A percentile compares a stretch with the other conserved stretches of the same genome.
phyloP scores from a whole-genome alignment of 2,888 invertebrate species.

The Eilema griseolum region DNA sequence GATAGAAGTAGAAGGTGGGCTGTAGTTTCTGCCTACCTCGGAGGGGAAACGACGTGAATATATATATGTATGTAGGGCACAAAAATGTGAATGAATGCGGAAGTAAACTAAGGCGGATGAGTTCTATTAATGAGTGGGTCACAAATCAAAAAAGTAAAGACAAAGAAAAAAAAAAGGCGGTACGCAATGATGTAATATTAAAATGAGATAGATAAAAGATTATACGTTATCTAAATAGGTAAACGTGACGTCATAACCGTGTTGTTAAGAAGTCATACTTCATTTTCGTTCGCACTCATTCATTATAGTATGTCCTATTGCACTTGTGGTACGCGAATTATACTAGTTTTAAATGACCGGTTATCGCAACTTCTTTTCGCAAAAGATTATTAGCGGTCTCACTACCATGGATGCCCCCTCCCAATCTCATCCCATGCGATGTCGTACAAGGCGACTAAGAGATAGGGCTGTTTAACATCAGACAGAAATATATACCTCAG shows the following conservation, averaged over 20 bases:
- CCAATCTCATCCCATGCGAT: no score
- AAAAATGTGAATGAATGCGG: not conserved
- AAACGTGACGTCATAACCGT: not conserved
- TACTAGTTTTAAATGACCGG: not conserved
- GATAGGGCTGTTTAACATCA: no score
- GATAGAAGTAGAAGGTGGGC: no score
- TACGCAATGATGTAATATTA: not conserved
- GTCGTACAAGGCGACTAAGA: no score
- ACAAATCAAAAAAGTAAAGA: not conserved
- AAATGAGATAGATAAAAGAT: not conserved
- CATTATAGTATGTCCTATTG: not conserved
- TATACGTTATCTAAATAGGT: constrained; percentile 1
- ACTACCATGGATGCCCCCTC: no score
- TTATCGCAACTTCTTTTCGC: no score
- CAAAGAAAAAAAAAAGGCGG: not conserved
- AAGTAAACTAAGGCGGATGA: not conserved
- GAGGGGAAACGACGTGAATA: no score
- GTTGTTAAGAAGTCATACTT: not conserved
- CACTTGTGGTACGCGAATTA: not conserved
- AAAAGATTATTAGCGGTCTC: no score
- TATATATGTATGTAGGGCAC: no score
- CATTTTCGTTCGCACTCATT: not conserved
- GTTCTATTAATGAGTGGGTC: not conserved
- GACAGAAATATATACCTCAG: no score
- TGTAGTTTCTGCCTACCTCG: no score